These are phyloP conservation scores for Tokudaia tokunoshimensis DNA, from an alignment of 2,797 vertebrate genomes.

Conservation along the genomic window DNA sequence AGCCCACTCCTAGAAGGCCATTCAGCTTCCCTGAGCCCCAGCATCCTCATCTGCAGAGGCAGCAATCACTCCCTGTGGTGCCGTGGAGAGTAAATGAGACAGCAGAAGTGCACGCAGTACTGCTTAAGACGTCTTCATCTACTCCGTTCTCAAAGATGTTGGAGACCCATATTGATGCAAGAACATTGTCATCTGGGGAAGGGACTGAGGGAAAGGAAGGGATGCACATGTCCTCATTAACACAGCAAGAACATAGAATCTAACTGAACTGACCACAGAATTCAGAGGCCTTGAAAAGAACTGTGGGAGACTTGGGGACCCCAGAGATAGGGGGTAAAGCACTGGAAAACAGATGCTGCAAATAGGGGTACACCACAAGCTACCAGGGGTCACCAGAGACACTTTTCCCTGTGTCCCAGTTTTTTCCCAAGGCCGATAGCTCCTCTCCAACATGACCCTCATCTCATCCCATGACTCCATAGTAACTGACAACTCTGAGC, in stretches of 20 bases:
- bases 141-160: background rate
- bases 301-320: background rate
- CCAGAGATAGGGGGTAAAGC: background rate
- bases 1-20: background rate
- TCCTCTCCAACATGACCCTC: rapidly evolving
- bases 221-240: rapidly evolving
- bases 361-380: background rate
- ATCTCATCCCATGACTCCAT: background rate
- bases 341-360: background rate
- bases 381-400: background rate
- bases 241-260: background rate
- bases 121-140: background rate
- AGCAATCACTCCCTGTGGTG: background rate
- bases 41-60: background rate
- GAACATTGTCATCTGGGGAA: background rate
- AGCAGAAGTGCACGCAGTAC: background rate
- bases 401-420: background rate
- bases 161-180: background rate
- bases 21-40: background rate
- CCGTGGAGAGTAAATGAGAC: background rate
- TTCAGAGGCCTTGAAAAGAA: background rate
- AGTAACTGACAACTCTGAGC: background rate
- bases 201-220: background rate
- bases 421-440: background rate
- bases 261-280: background rate